Base-by-base conservation (phyloP, 2,113 vertebrate genomes). In the Perca flavescens region DNA sequence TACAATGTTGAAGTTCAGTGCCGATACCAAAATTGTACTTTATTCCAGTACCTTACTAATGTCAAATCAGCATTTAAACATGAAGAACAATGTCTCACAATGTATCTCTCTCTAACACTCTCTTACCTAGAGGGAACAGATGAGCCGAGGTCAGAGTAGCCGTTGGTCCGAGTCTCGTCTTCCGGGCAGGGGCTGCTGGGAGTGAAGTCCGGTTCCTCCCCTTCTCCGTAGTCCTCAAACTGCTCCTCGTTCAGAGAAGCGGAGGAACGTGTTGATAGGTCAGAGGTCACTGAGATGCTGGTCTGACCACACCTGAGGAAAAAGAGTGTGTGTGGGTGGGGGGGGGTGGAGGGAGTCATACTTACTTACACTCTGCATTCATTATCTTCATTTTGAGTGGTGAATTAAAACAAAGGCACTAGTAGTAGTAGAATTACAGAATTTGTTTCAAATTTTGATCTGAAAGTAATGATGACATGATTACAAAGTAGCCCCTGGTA, bases 211-310 rank as follows among this genome's bases (percentile, higher is more conserved):
- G 95, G 96, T 5, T 99, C 98, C 21, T 97, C 97, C 8, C 96
- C 97, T 91, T 97, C 98, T 6, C 98, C 98, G 54, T 99, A 99
- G 93, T 99, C 98, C 94, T 99, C 98, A 92, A 99, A 99, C 90
- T 99, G 98, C 78, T 99, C 98, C 95, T 99, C 98, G 14, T 96
- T 98, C 87, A 99, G 95, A 13, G 98, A 99, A 81, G 97, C 93
- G 0, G 97, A 97, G 31, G 98, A 99, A 77, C 96, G 97, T 0
- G 97, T 97, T 6, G 97, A 99, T 19, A 98, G 94, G 94, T 98
- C 97, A 57, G 97, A 97, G 1, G 95, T 95, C 63, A 97, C 96
- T 1, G 96, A 97, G 19, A 96, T 95, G 74, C 95, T 96, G 69
- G 95, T 96, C 74, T 93, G 95, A 82, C 91, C 95, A 82, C 94